phyloP scores from a whole-genome alignment of 2,113 vertebrate genomes.

The Porphyrio hochstetteri region DNA sequence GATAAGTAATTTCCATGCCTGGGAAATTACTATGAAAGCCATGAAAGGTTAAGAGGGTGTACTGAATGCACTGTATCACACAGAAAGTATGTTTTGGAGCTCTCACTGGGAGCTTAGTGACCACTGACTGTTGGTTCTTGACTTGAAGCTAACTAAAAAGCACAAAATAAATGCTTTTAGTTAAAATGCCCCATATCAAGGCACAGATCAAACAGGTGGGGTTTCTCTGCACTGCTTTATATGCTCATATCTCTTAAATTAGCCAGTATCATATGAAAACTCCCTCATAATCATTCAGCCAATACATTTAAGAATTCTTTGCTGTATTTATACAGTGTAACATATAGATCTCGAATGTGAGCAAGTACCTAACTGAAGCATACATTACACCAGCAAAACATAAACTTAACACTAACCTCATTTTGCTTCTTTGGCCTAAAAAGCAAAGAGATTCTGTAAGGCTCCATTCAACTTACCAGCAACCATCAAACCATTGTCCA shows the following conservation, averaged over 20 bases:
- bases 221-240: neutral
- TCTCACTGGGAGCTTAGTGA: neutral
- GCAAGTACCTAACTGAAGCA: neutral
- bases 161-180: neutral
- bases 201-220: neutral
- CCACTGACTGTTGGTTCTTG: neutral
- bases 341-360: neutral
- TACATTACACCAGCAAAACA: neutral
- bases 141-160: neutral
- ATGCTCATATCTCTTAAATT: neutral
- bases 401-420: neutral
- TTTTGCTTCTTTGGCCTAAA: neutral
- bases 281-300: neutral
- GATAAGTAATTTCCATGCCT: neutral
- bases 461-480: constrained; percentile 62
- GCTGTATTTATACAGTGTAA: neutral
- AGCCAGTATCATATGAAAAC: neutral
- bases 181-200: neutral
- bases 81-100: neutral
- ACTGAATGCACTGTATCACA: neutral
- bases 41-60: neutral
- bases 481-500: constrained; percentile 73
- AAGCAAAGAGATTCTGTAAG: neutral
- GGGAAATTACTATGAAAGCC: neutral
- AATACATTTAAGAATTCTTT: neutral